These are phyloP conservation scores for Planiliza haematocheilus DNA, from an alignment of 2,113 vertebrate genomes.

Conservation along the genomic window DNA sequence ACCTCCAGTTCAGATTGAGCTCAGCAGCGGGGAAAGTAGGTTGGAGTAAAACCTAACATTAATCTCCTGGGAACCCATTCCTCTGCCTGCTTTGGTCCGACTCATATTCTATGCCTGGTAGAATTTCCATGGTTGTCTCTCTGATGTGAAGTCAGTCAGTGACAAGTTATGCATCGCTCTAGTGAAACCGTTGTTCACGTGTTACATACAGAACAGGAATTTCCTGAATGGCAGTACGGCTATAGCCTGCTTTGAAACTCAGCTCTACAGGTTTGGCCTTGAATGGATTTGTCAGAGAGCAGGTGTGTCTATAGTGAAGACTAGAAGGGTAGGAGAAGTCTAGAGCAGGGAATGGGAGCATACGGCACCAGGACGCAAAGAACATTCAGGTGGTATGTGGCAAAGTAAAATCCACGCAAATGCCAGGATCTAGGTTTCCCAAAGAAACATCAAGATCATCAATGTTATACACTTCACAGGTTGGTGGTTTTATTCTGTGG, in stretches of 20 bases:
- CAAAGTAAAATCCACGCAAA: too few species aligned
- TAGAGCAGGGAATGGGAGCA: too few species aligned
- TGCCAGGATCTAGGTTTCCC: too few species aligned
- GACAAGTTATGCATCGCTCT: conserved; percentile 26
- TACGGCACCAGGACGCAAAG: too few species aligned
- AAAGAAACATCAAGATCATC: too few species aligned
- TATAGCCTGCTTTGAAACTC: conserved; percentile 3
- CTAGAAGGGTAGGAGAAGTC: neutral
- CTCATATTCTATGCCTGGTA: conserved; percentile 57
- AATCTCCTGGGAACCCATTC: conserved; percentile 56
- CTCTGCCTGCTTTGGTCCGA: conserved; percentile 56
- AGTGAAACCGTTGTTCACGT: conserved; percentile 57
- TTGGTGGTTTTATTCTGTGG: too few species aligned
- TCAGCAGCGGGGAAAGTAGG: conserved; percentile 3
- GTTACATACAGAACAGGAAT: conserved; percentile 60
- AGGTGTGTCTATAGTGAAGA: neutral
- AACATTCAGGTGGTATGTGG: too few species aligned
- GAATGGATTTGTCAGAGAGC: conserved; percentile 10
- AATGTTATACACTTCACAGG: too few species aligned
- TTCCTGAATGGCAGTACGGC: conserved; percentile 52
- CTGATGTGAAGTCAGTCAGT: conserved; percentile 28
- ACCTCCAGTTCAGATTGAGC: conserved; percentile 22
- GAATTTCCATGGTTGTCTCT: conserved; percentile 43
- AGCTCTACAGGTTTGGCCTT: conserved; percentile 36
- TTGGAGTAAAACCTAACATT: conserved; percentile 4